A percentile compares a stretch with the other conserved stretches of the same genome.
Evolutionary conservation across 2,113 vertebrate genomes (phyloP).

Genomic region (Eptesicus fuscus): DNA sequence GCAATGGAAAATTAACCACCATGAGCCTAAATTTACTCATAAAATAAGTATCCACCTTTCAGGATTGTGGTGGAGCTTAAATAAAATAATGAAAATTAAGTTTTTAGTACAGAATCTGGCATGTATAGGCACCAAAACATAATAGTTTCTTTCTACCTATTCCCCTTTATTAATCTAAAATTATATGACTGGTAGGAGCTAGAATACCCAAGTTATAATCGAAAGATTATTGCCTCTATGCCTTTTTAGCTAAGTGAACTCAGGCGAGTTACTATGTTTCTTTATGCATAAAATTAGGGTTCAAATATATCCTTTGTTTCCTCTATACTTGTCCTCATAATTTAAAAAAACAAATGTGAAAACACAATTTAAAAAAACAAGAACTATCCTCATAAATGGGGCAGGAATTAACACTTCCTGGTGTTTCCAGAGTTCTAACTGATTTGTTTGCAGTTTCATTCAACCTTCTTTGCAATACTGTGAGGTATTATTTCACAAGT

Average conservation of each 20-base stretch:
- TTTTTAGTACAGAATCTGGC: neutral
- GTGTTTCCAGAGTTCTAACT: neutral
- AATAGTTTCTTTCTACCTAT: neutral
- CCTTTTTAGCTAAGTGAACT: neutral
- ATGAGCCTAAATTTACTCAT: neutral
- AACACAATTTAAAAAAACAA: neutral
- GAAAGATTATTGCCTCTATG: neutral
- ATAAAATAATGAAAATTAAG: conserved; percentile 14
- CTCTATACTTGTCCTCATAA: neutral
- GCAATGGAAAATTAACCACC: neutral
- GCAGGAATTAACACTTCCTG: neutral
- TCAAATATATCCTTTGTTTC: neutral
- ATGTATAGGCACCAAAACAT: neutral
- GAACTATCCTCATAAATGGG: neutral
- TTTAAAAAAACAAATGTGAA: neutral
- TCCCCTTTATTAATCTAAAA: neutral
- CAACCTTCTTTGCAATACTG: neutral
- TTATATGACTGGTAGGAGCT: neutral
- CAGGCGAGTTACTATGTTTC: neutral
- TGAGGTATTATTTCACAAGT: neutral
- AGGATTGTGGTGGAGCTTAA: neutral
- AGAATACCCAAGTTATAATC: neutral
- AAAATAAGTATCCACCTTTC: neutral
- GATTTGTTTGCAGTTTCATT: neutral
- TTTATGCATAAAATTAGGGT: neutral